phyloP scores from a whole-genome alignment of 2,797 vertebrate genomes.

The Lepus oiostolus region DNA sequence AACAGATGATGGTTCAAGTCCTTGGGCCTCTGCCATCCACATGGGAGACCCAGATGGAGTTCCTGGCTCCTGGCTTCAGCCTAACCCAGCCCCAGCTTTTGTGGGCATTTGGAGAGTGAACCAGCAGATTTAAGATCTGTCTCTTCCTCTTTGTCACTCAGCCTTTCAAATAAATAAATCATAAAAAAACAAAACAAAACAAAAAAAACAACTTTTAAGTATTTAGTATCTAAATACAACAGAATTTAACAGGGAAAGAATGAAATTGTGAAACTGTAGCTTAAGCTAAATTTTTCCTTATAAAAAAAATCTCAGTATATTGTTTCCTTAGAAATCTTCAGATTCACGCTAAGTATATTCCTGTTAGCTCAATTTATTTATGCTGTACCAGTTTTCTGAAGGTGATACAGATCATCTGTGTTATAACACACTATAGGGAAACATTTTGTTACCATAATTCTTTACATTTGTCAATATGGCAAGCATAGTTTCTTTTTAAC shows the following conservation, averaged over 20 bases:
- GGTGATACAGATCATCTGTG: background rate
- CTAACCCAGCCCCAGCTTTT: too few relatives aligned
- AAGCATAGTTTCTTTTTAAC: background rate
- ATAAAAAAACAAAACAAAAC: too few relatives aligned
- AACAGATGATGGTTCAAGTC: too few relatives aligned
- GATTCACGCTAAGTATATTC: background rate
- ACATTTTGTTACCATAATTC: background rate
- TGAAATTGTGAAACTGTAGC: slow-evolving; percentile 25
- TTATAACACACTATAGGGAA: background rate
- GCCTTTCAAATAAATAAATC: too few relatives aligned
- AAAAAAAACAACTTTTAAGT: background rate
- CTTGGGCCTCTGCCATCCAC: too few relatives aligned
- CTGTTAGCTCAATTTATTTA: slow-evolving; percentile 19
- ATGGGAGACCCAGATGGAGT: too few relatives aligned
- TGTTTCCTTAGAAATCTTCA: slow-evolving; percentile 36
- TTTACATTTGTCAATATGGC: background rate
- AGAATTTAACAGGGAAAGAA: slow-evolving; percentile 24
- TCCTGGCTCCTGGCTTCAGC: too few relatives aligned
- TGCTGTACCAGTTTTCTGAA: background rate
- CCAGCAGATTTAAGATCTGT: too few relatives aligned
- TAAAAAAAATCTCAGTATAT: slow-evolving; percentile 9
- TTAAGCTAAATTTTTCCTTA: slow-evolving; percentile 42
- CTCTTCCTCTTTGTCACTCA: too few relatives aligned
- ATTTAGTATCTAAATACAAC: slow-evolving; percentile 20
- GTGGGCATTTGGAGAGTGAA: too few relatives aligned